Base-by-base conservation (phyloP, 2,113 vertebrate genomes). In the Carettochelys insculpta region DNA sequence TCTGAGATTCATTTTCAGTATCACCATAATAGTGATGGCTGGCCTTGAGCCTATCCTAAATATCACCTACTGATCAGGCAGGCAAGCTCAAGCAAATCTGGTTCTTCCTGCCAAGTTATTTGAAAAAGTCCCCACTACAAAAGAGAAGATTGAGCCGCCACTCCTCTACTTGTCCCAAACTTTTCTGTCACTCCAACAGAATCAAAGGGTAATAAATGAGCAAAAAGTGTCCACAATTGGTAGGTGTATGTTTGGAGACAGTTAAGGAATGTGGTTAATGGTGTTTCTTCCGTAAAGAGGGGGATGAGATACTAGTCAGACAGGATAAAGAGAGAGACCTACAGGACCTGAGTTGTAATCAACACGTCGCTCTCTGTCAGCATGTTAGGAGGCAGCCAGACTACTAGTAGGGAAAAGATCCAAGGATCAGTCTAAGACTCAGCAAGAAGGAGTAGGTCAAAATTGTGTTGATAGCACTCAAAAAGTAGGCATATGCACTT, bases 401-500 rank as follows among this genome's bases (percentile, higher is more conserved):
- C 53, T 85, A 90, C 65, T 48, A 73, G 38, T 80, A 78, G 17
- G 38, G 61, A 38, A 68, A 22, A 68, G 82, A 24, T 29, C 87
- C 89, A 90, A 85, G 56, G 51, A 89, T 8, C 25, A 1, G 19
- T 51, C 85, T 80, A 84, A 47, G 1, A 19, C 25, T 56, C 2
- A n/a, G 24, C 68, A 6, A 34, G 1, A 82, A 34, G 4, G 17
- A 31, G 6, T 3, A 14, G 82, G 47, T 71, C 20, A 77, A 83
- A 91, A 22, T 84, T 85, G 68, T 85, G 54, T 34, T 50, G 45
- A 84, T 24, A 77, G 13, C 88, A 47, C 5, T 65, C 80, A 87
- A 47, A 31, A 93, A 91, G 54, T 43, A 90, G 0, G 0, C 43
- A 90, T 94, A 89, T 83, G 20, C 31, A 82, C 20, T 92, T 94